Evolutionary conservation across 2,113 vertebrate genomes (phyloP), one percentile per base, ranked within the genome.

Genomic region (Dromaius novaehollandiae): DNA sequence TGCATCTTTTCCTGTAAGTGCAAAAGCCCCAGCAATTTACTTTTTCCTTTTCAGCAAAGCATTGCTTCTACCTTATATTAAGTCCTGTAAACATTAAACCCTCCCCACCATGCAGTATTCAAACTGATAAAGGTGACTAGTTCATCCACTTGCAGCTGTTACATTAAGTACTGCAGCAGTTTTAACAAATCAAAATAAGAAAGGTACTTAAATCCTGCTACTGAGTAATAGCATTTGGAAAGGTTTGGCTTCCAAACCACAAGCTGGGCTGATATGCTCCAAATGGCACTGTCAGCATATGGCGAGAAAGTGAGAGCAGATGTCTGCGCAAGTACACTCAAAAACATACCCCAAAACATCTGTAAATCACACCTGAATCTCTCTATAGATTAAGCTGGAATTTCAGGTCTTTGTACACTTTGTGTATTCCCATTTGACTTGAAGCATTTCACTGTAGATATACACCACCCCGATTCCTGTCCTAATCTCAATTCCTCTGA

Each of bases 1-100:
- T 99, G 98, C 99, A 99, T 99, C 95, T 99, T 99, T 97, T 99
- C 99, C 99, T 99, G 87, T 34, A 95, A 90, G 61, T 60, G 91
- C 34, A 95, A 87, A 73, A 93, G 3, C 9, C 25, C 44, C 30
- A 40, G 17, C 28, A 73, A 89, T 34, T 58, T 44, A 64, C 30
- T 44, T 64, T 46, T 64, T 65, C 36, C 32, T 66, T 58, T 70
- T 50, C 42, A 83, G 63, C 68, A 76, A 93, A 93, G 18, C 28
- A 44, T 13, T n/a, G 44, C 36, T 79, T 70, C 73, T 63, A 6
- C 36, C 68, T 69, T 8, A 36, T 8, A 38, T 71, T 15, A 73
- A 88, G 22, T 32, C 25, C 84, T 19, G 20, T 32, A 53, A 50
- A 46, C n/a, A 68, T 9, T 40, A 1, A 36, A 55, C 32, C 69